Evolutionary conservation across 2,113 vertebrate genomes (phyloP), one percentile per base, ranked within the genome.

Genomic region (Lutjanus erythropterus): DNA sequence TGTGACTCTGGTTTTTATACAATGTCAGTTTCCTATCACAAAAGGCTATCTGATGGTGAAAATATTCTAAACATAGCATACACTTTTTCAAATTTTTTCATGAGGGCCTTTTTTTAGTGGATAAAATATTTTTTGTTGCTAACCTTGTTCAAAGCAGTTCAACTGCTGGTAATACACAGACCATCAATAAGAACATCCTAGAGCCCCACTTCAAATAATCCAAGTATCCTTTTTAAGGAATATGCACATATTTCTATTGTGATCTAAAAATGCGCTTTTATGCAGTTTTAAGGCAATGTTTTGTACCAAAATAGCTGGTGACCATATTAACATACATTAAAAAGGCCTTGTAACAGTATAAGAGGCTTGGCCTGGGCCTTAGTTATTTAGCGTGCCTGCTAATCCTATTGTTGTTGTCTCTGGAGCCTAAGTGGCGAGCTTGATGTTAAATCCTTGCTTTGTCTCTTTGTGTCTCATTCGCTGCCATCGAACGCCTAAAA

Each of bases 351-450:
- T 80, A 68, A 73, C 72, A 75, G 60, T 79, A 18, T 87, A 90
- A 90, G 89, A 86, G 75, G 86, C 80, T 88, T 88, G 84, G 85
- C 67, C 61, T n/a, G 2, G 69, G 78, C 68, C 81, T 81, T 29
- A 52, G 67, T 75, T 76, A 71, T 90, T 86, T 81, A 88, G 81
- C 65, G 35, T 69, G 69, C 61, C 70, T 12, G 64, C 67, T 92
- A 93, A 93, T 91, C 89, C 87, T 67, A 88, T 88, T 90, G 89
- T 93, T 91, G 83, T 87, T 46, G 84, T 79, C 81, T 75, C 67
- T 68, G 18, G 75, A 81, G 79, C 66, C 42, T 74, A 84, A 89
- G 83, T 85, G 56, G 70, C 29, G 9, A 84, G 83, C 79, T 93
- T 80, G 56, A 85, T 77, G 69, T 81, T 78, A 90, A 91, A 84